phyloP scores from a whole-genome alignment of 2,113 vertebrate genomes.

The Polypterus senegalus region DNA sequence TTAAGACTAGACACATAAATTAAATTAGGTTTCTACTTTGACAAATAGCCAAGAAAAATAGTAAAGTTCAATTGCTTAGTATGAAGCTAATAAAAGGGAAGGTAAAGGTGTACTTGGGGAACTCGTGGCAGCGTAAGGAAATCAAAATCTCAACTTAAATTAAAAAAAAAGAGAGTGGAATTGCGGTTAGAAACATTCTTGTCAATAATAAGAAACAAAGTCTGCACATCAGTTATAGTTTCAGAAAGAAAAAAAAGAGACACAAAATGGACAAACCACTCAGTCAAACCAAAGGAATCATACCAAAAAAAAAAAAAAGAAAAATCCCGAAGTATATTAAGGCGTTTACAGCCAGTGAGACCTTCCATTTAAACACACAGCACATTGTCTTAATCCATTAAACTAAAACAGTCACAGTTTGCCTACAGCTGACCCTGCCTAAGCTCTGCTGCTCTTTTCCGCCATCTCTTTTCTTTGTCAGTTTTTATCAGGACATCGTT shows the following conservation, averaged over 20 bases:
- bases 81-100: not conserved
- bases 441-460: conserved; percentile 9
- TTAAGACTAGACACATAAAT: no score
- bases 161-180: conserved; percentile 36
- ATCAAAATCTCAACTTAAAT: conserved; percentile 41
- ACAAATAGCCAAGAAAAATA: no score
- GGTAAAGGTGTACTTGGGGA: conserved; percentile 24
- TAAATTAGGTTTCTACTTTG: no score
- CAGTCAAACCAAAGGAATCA: not conserved
- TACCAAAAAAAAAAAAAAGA: no score
- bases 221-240: conserved; percentile 18
- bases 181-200: conserved; percentile 32
- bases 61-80: no score
- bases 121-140: conserved; percentile 37
- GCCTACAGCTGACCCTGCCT: conserved; percentile 23
- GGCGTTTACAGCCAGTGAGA: conserved; percentile 2
- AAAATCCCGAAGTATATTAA: not conserved
- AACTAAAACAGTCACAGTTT: conserved; percentile 47
- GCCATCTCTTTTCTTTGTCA: not conserved
- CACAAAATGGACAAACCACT: conserved; percentile 5
- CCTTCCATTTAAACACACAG: conserved; percentile 1
- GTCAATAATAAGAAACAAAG: conserved; percentile 11
- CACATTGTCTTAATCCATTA: conserved; percentile 46
- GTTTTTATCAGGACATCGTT: no score
- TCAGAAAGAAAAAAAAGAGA: conserved; percentile 13